Conservation (phyloP, 2,888 invertebrate species). For the Drosophila neutralis region DNA sequence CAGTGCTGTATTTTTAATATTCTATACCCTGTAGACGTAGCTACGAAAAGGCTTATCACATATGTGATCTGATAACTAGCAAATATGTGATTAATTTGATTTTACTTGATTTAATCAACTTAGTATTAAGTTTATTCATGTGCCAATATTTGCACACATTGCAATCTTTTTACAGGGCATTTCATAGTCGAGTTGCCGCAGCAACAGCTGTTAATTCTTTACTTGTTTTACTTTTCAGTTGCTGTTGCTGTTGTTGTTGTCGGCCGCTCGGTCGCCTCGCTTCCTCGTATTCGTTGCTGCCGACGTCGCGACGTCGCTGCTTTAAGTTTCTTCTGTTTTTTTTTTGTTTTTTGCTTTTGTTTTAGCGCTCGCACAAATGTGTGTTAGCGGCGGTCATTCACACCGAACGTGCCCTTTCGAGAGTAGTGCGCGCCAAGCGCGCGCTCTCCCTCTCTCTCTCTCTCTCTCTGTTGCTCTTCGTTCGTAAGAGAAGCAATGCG, state of each 20-base stretch:
- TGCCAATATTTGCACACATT: not conserved
- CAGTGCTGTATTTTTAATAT: conserved; percentile 57
- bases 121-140: not conserved
- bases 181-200: conserved; percentile 2
- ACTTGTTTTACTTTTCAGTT: conserved; percentile 68
- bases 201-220: conserved; percentile 27
- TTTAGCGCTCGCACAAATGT: conserved; percentile 81
- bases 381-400: conserved; percentile 84
- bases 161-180: conserved; percentile 35
- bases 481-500: conserved; percentile 48
- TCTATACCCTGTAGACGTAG: conserved; percentile 23
- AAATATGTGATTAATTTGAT: not conserved
- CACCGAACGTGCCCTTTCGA: conserved; percentile 83
- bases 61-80: not conserved
- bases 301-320: conserved; percentile 48
- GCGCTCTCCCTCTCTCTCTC: conserved; percentile 36
- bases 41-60: not conserved
- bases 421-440: conserved; percentile 49
- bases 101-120: not conserved
- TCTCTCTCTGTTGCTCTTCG: conserved; percentile 15
- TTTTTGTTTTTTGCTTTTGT: conserved; percentile 59
- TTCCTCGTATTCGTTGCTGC: conserved; percentile 55
- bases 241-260: conserved; percentile 52
- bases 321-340: conserved; percentile 41
- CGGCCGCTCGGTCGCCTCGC: conserved; percentile 46